Percentiles rank a stretch among this genome's conserved stretches.
phyloP scores from a whole-genome alignment of 1,140 invertebrate genomes.

The Rhynchophorus ferrugineus region DNA sequence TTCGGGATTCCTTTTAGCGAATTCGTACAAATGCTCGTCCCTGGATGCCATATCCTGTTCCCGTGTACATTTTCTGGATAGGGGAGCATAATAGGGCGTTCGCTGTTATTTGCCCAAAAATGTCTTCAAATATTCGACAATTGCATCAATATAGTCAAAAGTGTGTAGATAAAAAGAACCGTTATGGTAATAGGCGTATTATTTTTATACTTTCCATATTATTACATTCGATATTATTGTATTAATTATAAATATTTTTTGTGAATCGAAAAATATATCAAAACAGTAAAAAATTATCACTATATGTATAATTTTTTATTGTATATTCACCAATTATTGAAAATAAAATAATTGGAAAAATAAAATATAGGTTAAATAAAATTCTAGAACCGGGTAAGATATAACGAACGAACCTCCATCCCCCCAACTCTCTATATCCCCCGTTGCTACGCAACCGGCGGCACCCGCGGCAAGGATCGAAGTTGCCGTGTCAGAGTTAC shows the following conservation, averaged over 20 bases:
- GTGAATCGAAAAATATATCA: too few species aligned
- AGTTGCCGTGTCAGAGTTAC: conserved; percentile 41
- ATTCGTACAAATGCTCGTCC: conserved; percentile 17
- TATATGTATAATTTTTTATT: too few species aligned
- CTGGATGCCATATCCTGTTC: conserved; percentile 19
- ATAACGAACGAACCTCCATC: conserved; percentile 4
- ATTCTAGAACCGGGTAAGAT: conserved; percentile 9
- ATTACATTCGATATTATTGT: too few species aligned
- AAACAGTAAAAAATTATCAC: too few species aligned
- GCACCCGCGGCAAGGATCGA: conserved; percentile 40
- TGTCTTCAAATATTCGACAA: neutral
- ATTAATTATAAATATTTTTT: too few species aligned
- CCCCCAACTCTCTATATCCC: conserved; percentile 9
- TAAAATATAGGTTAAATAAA: too few species aligned
- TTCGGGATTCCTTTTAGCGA: conserved; percentile 23
- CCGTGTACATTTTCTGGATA: conserved; percentile 7
- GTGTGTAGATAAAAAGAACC: too few species aligned
- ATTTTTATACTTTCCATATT: too few species aligned
- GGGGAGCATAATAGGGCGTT: conserved; percentile 4
- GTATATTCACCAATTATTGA: too few species aligned
- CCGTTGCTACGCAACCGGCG: conserved; percentile 33
- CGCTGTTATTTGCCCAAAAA: neutral
- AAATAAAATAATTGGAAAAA: too few species aligned
- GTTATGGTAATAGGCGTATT: too few species aligned
- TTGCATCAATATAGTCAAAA: neutral